phyloP scores from a whole-genome alignment of 2,888 invertebrate genomes.

The Zonitis immaculata region DNA sequence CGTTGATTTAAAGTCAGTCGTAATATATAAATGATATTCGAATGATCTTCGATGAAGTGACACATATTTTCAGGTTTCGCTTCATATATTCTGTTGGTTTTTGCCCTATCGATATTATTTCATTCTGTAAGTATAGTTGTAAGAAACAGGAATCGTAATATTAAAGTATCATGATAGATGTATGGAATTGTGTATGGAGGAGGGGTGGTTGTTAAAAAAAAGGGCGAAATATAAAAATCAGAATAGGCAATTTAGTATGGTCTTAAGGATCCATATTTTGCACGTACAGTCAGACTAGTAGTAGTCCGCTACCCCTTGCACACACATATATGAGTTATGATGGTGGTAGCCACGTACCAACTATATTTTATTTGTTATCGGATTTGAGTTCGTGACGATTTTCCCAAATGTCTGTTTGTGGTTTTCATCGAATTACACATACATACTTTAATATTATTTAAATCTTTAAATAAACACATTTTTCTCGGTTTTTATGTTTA shows the following conservation, averaged over 20 bases:
- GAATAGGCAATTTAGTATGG: constrained; percentile 44
- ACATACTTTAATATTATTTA: constrained; percentile 31
- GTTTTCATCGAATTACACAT: constrained; percentile 47
- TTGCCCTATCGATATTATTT: not conserved
- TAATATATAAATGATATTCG: too few species aligned
- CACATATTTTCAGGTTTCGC: too few species aligned
- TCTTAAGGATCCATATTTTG: constrained; percentile 48
- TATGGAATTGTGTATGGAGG: not conserved
- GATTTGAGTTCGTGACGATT: constrained; percentile 48
- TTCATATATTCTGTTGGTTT: too few species aligned
- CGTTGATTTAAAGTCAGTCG: too few species aligned
- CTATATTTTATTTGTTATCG: constrained; percentile 51
- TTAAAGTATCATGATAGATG: constrained; percentile 30
- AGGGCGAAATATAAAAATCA: constrained; percentile 40
- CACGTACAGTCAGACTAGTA: constrained; percentile 32
- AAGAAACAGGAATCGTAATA: constrained; percentile 18
- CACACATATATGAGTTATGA: constrained; percentile 47
- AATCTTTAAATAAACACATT: constrained; percentile 26
- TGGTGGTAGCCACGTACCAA: constrained; percentile 46
- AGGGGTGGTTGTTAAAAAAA: too few species aligned
- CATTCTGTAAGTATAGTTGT: constrained; percentile 4
- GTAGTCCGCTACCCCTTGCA: not conserved
- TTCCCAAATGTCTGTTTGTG: constrained; percentile 47
- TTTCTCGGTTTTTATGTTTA: not conserved
- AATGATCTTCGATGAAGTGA: too few species aligned